Conservation (phyloP, 2,888 invertebrate genomes). For the Leistus spinibarbis region DNA sequence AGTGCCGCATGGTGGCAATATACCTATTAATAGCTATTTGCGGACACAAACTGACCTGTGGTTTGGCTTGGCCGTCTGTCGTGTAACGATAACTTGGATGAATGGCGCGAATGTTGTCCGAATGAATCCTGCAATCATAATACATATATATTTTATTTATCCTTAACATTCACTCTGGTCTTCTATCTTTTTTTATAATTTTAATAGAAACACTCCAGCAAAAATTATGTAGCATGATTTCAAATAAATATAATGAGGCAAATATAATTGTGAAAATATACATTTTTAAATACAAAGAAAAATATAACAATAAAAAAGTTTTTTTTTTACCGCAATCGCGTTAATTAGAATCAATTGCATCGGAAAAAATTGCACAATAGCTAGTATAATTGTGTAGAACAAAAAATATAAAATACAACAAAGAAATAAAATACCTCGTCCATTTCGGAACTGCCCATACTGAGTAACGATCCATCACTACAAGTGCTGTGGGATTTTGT, state of each 20-base stretch:
- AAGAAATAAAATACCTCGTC: constrained; percentile 61
- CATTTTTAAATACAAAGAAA: no score
- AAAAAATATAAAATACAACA: not conserved
- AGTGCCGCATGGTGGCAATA: constrained; percentile 2
- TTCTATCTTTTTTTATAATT: not conserved
- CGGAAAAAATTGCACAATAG: no score
- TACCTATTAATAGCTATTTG: not conserved
- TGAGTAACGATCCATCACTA: constrained; percentile 79
- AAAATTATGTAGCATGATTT: no score
- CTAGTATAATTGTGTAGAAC: no score
- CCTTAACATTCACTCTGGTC: no score
- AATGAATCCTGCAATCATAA: constrained; percentile 54
- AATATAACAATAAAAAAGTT: no score
- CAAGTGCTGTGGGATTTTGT: constrained; percentile 62
- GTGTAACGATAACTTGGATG: constrained; percentile 46
- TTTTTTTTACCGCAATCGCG: no score
- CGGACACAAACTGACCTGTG: constrained; percentile 7
- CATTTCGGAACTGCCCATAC: constrained; percentile 80
- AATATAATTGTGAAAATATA: no score
- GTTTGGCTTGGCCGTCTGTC: constrained; percentile 26
- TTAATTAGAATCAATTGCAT: no score
- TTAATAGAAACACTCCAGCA: not conserved
- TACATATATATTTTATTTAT: not conserved
- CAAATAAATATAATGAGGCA: no score
- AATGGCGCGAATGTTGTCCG: constrained; percentile 57